phyloP scores from a whole-genome alignment of 2,888 invertebrate species.

The Liopterus haemorrhoidalis region DNA sequence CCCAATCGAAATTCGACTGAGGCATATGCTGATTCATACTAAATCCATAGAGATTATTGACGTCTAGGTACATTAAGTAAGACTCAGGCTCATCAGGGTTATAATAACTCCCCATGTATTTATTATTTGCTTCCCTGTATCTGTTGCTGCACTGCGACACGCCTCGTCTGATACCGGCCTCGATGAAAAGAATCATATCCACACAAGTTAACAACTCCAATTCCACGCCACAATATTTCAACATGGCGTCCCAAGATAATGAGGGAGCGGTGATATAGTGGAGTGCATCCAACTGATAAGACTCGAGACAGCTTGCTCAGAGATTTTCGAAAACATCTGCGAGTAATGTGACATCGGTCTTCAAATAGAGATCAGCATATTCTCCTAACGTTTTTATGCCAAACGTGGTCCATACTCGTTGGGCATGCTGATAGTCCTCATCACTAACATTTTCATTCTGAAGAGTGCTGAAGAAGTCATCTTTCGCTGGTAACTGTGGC shows the following conservation, averaged over 20 bases:
- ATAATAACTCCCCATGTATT: conserved; percentile 35
- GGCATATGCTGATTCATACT: conserved; percentile 34
- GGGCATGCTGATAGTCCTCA: too few species aligned
- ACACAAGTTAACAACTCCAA: conserved; percentile 39
- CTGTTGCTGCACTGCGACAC: conserved; percentile 35
- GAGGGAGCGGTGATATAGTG: too few species aligned
- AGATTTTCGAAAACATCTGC: conserved; percentile 40
- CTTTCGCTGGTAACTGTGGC: too few species aligned
- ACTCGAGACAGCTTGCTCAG: conserved; percentile 33
- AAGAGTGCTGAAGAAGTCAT: too few species aligned
- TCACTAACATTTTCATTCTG: too few species aligned
- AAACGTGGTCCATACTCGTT: too few species aligned
- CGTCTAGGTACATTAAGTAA: conserved; percentile 37
- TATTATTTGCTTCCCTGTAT: conserved; percentile 39
- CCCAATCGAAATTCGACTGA: conserved; percentile 34
- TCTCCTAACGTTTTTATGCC: conserved; percentile 21
- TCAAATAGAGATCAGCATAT: conserved; percentile 34
- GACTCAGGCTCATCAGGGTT: conserved; percentile 28
- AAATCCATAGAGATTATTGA: conserved; percentile 35
- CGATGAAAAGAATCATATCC: conserved; percentile 38
- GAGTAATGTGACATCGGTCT: conserved; percentile 36
- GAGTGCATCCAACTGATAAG: too few species aligned
- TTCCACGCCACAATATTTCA: conserved; percentile 36
- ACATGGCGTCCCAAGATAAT: conserved; percentile 40
- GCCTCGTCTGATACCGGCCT: conserved; percentile 36